Evolutionary conservation across 2,888 invertebrate species (phyloP), one percentile per base, ranked within the genome.

Genomic region (Hypercompe scribonia): DNA sequence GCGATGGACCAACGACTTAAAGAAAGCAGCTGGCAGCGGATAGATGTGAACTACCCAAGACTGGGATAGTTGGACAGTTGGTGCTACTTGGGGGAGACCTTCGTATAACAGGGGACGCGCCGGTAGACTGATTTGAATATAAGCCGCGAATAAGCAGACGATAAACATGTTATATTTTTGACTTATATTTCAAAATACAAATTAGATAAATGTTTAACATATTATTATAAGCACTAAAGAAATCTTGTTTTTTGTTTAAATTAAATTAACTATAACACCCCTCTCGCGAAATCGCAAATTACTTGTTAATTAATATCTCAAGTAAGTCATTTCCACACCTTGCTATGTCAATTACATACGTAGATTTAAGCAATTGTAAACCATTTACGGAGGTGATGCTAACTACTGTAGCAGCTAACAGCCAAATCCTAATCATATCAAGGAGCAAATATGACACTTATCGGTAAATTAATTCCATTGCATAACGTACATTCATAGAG

Each of bases 391-490:
- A 34, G 33, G 33, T 50, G 24, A 67, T 50, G 50, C n/a, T 54
- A 67, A 50, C 31, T 50, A 33, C 24, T 70, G 13, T 31, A 34
- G 13, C 28, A 72, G 61, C 67, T 76, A 72, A 78, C 74, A 75
- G 81, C 77, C 72, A 72, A 66, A 78, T 76, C 71, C 63, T 68
- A 75, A 79, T 75, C 72, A 42, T 72, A 75, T 76, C 76, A 79
- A 71, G 34, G 72, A 33, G 66, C 75, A 28, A 50, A 67, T 70
- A 80, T 77, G 33, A 66, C 46, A 46, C 66, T 78, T 76, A 76
- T 68, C 42, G 69, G 66, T 72, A 70, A 68, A 79, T 79, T 67
- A 66, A 74, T 79, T 77, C 61, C 58, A 76, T 84, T 83, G 78
- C 81, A 65, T 76, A 81, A 84, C 72, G 54, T 66, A 39, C 54